Conservation (phyloP, 2,888 invertebrate genomes). For the Cheilosia variabilis region DNA sequence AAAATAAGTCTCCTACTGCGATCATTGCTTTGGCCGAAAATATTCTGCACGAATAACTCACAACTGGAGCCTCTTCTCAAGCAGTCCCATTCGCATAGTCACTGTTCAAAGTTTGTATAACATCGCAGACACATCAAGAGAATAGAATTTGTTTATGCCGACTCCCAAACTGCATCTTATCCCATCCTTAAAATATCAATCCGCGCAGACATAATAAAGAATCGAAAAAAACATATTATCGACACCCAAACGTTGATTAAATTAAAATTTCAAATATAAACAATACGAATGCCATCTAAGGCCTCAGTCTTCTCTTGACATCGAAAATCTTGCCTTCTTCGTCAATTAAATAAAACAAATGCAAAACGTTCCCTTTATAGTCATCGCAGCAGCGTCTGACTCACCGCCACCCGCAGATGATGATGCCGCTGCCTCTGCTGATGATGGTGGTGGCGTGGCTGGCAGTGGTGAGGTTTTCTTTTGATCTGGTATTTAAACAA, state of each 20-base stretch:
- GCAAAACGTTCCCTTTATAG: constrained; percentile 61
- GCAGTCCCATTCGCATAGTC: neutral
- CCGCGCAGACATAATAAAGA: constrained; percentile 47
- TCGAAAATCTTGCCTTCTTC: constrained; percentile 63
- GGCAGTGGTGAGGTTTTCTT: constrained; percentile 54
- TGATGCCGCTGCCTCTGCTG: constrained; percentile 4
- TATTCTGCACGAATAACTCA: too few species aligned
- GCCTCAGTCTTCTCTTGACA: constrained; percentile 59
- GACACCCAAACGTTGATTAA: constrained; percentile 62
- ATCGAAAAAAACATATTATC: constrained; percentile 23
- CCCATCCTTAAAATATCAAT: constrained; percentile 24
- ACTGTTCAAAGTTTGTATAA: neutral
- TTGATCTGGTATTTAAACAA: constrained; percentile 75
- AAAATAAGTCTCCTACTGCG: too few species aligned
- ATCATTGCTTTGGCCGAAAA: too few species aligned
- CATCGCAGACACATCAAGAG: neutral
- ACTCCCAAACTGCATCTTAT: constrained; percentile 28
- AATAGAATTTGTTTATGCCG: constrained; percentile 29
- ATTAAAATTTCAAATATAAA: constrained; percentile 65
- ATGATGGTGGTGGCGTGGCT: constrained; percentile 7
- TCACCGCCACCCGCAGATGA: neutral
- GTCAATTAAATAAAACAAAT: constrained; percentile 74
- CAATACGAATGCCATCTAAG: constrained; percentile 55
- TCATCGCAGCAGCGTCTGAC: constrained; percentile 7
- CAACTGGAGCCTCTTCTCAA: neutral